A percentile compares a stretch with the other conserved stretches of the same genome.
Evolutionary conservation across 2,113 vertebrate species (phyloP).

Genomic region (Amblyopsis rosae): DNA sequence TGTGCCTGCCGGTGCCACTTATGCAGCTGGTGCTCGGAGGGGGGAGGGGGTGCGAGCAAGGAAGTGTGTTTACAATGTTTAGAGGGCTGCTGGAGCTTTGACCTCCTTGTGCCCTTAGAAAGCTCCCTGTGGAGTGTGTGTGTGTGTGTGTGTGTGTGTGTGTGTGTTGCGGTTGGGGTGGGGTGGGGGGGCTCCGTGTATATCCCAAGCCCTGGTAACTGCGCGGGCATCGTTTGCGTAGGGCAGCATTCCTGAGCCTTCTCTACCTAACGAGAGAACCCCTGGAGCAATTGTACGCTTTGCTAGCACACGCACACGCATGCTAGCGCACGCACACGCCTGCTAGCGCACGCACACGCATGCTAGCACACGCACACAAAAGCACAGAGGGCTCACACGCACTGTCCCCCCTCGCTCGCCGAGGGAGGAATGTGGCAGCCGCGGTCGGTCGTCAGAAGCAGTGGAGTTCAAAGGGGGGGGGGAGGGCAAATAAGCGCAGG

Average conservation of each 20-base stretch:
- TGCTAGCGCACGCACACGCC: neutral
- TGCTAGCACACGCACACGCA: conserved; percentile 14
- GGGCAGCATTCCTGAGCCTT: conserved; percentile 55
- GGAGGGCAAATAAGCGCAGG: conserved; percentile 32
- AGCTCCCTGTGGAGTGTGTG: conserved; percentile 57
- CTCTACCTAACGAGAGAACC: conserved; percentile 65
- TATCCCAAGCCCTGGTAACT: conserved; percentile 56
- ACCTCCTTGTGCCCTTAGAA: conserved; percentile 56
- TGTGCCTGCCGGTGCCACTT: conserved; percentile 63
- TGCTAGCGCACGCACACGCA: conserved; percentile 14
- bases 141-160: conserved; percentile 49
- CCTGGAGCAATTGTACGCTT: conserved; percentile 59
- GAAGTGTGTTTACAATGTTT: conserved; percentile 74
- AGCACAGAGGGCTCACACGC: conserved; percentile 1
- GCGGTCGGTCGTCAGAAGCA: conserved; percentile 48
- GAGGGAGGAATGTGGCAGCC: conserved; percentile 65
- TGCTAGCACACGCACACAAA: conserved; percentile 10
- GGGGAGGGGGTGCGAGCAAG: conserved; percentile 52
- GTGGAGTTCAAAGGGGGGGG: conserved; percentile 50
- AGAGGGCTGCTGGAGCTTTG: conserved; percentile 71
- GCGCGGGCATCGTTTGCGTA: conserved; percentile 50
- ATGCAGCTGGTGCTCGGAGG: conserved; percentile 64
- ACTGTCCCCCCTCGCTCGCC: conserved; percentile 12
- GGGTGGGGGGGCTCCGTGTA: neutral
- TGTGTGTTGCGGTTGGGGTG: conserved; percentile 11